A percentile compares a stretch with the other conserved stretches of the same genome.
phyloP scores from a whole-genome alignment of 2,113 vertebrate genomes.

The Hassar affinis region DNA sequence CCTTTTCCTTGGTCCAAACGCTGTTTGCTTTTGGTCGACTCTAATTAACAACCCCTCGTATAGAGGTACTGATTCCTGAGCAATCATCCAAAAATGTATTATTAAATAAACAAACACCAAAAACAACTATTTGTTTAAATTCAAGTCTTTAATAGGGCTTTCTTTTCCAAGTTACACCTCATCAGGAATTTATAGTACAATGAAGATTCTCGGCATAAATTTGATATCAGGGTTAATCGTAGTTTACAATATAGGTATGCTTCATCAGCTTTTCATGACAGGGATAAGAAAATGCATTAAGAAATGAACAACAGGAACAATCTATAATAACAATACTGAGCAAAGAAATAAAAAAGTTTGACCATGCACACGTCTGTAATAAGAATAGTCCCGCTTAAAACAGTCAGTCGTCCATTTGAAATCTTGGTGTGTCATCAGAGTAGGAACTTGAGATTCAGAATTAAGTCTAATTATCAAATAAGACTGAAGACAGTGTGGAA shows the following conservation, averaged over 20 bases:
- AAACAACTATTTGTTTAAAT: neutral
- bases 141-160: slow-evolving; percentile 22
- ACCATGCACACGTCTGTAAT: neutral
- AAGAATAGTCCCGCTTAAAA: neutral
- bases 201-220: neutral
- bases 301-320: neutral
- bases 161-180: neutral
- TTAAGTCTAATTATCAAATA: neutral
- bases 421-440: neutral
- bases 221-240: neutral
- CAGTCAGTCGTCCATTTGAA: neutral
- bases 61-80: neutral
- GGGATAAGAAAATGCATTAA: neutral
- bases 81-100: neutral
- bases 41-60: neutral
- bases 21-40: neutral
- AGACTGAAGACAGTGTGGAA: neutral
- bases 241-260: neutral
- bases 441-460: neutral
- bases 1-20: neutral
- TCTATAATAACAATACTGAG: neutral
- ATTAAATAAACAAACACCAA: neutral
- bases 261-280: neutral
- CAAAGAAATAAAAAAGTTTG: neutral
- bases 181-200: neutral